phyloP scores from a whole-genome alignment of 1,140 invertebrate genomes.

The Zaprionus davidi region DNA sequence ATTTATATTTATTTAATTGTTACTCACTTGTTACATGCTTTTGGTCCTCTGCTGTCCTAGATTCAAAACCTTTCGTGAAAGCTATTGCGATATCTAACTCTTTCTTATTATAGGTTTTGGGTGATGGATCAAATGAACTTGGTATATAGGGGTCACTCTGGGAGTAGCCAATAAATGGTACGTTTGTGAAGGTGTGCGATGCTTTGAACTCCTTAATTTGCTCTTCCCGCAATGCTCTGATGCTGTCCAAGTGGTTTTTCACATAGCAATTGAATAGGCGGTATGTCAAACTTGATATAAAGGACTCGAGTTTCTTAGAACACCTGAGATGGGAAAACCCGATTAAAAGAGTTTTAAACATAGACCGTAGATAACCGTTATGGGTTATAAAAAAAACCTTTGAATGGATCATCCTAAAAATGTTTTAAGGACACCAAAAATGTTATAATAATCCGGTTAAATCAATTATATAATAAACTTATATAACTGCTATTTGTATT shows the following conservation, averaged over 20 bases:
- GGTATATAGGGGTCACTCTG: fast-evolving
- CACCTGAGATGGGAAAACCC: background rate
- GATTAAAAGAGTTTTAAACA: no score
- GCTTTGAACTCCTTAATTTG: background rate
- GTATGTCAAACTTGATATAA: background rate
- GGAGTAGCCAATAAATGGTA: background rate
- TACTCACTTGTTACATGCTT: background rate
- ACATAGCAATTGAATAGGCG: slow-evolving; percentile 13
- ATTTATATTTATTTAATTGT: background rate
- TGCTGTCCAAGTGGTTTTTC: background rate
- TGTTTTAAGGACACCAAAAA: no score
- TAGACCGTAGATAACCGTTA: no score
- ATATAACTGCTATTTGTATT: no score
- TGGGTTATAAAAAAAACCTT: no score
- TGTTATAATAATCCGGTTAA: no score
- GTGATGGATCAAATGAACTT: background rate
- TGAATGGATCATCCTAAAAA: no score
- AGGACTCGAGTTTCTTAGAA: background rate
- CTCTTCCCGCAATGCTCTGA: background rate
- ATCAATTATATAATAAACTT: no score
- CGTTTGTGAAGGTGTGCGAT: background rate
- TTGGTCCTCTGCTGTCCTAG: no score
- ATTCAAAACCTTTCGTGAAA: background rate
- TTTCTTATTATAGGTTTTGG: background rate
- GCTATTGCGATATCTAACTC: background rate